Base-by-base conservation (phyloP, 2,797 vertebrate genomes). In the Tolypeutes matacus region DNA sequence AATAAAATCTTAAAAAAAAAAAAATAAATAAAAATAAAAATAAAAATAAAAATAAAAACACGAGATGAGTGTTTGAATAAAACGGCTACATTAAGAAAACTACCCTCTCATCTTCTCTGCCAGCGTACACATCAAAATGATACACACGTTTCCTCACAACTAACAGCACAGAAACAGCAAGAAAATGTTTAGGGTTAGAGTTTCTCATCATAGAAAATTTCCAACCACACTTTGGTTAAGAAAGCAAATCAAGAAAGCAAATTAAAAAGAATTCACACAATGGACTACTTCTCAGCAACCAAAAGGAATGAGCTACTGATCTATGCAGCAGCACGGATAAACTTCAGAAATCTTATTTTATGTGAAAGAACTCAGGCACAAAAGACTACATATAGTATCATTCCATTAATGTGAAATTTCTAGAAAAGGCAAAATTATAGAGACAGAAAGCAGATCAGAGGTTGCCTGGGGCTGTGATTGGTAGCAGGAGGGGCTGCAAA, bases 361-460 rank as follows among this genome's bases (percentile, higher is more conserved):
- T 29, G 25, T 23, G 17, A 20, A 42, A 86, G 36, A 29, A 42
- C 4, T 39, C 67, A 23, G 39, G 34, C 9, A 11, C 51, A 27
- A 69, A n/a, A 80, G n/a, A 62, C 42, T 27, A 27, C 15, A 31
- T 3, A 53, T 20, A 62, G 15, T n/a, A n/a, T 18, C 39, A 76
- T 65, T 77, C 72, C 58, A 39, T 53, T 83, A 39, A 3, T 10
- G 21, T 13, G 39, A 82, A 69, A 29, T 83, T 46, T 85, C 81
- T 65, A 81, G 90, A 64, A 85, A 96, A 89, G 31, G 12, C 15
- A 34, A 51, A 95, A 69, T 34, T 10, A 2, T 15, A 18, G 75
- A 27, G 42, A 60, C 14, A 21, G 17, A 23, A 1, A 31, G 34
- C 13, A 27, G 42, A n/a, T n/a, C n/a, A n/a, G n/a, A n/a, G n/a